Percentiles rank a stretch among this genome's conserved stretches.
phyloP scores from a whole-genome alignment of 1,140 invertebrate genomes.

The Lordiphosa stackelbergi region DNA sequence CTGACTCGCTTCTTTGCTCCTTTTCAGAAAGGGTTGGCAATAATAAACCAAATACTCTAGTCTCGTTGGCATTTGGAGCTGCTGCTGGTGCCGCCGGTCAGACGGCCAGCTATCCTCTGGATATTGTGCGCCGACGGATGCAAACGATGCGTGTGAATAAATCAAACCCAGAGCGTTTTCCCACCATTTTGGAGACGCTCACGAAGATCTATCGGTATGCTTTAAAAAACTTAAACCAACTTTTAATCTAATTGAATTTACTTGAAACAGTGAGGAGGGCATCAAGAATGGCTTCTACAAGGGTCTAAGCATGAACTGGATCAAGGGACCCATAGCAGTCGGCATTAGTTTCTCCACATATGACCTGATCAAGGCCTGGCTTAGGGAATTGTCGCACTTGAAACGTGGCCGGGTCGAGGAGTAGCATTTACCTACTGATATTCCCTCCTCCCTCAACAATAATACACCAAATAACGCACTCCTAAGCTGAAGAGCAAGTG shows the following conservation, averaged over 20 bases:
- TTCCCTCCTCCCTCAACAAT: conserved; percentile 14
- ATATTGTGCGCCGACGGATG: conserved; percentile 75
- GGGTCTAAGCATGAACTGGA: conserved; percentile 99
- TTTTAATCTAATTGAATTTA: conserved; percentile 16
- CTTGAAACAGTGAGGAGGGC: conserved; percentile 86
- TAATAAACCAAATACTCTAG: conserved; percentile 79
- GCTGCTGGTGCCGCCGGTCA: conserved; percentile 96
- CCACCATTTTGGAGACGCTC: conserved; percentile 64
- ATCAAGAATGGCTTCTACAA: conserved; percentile 95
- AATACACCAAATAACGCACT: conserved; percentile 54
- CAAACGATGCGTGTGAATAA: conserved; percentile 70
- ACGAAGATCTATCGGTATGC: conserved; percentile 68
- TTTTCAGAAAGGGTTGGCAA: conserved; percentile 66
- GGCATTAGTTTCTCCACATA: conserved; percentile 98
- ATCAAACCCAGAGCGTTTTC: conserved; percentile 32
- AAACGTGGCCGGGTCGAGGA: conserved; percentile 53
- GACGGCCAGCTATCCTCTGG: conserved; percentile 92
- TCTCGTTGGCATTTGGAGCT: conserved; percentile 90
- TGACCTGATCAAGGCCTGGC: conserved; percentile 85
- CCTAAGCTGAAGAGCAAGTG: conserved; percentile 23
- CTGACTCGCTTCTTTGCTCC: neutral
- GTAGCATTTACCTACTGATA: conserved; percentile 25
- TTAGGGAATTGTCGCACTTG: conserved; percentile 76
- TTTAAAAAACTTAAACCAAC: neutral
- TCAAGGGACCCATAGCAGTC: conserved; percentile 99